Conservation (phyloP, 2,888 invertebrate species). For the Nemurella pictetii region DNA sequence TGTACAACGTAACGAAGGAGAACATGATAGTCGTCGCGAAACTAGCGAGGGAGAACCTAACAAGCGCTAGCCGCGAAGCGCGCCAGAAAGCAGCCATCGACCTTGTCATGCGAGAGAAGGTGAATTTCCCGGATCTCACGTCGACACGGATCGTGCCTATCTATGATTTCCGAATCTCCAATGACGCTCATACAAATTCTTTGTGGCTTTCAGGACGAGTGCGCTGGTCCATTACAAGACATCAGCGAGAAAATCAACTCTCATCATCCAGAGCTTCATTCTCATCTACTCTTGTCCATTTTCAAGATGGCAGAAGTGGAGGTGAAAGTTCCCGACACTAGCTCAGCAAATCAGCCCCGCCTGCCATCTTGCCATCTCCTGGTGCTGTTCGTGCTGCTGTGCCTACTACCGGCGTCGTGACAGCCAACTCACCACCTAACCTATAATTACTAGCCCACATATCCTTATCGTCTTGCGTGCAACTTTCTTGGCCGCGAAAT, state of each 20-base stretch:
- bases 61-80: constrained; percentile 66
- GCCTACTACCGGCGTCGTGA: constrained; percentile 38
- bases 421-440: constrained; percentile 25
- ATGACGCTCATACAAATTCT: neutral
- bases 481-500: constrained; percentile 32
- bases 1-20: constrained; percentile 84
- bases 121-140: too few relatives aligned
- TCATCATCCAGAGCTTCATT: constrained; percentile 81
- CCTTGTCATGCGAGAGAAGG: constrained; percentile 73
- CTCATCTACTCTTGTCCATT: constrained; percentile 83
- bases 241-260: constrained; percentile 84
- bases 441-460: constrained; percentile 12
- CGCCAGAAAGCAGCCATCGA: constrained; percentile 49
- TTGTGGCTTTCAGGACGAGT: constrained; percentile 71
- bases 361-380: neutral
- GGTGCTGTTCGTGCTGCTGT: constrained; percentile 2
- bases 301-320: constrained; percentile 93
- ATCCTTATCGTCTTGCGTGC: constrained; percentile 8
- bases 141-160: too few relatives aligned
- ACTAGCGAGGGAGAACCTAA: constrained; percentile 40
- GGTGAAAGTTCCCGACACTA: constrained; percentile 75
- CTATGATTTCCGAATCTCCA: neutral
- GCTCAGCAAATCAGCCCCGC: constrained; percentile 44
- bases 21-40: constrained; percentile 84
- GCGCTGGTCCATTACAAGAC: constrained; percentile 77